A percentile compares a stretch with the other conserved stretches of the same genome.
Conservation (phyloP, 1,140 invertebrate genomes). For the Apis laboriosa region DNA sequence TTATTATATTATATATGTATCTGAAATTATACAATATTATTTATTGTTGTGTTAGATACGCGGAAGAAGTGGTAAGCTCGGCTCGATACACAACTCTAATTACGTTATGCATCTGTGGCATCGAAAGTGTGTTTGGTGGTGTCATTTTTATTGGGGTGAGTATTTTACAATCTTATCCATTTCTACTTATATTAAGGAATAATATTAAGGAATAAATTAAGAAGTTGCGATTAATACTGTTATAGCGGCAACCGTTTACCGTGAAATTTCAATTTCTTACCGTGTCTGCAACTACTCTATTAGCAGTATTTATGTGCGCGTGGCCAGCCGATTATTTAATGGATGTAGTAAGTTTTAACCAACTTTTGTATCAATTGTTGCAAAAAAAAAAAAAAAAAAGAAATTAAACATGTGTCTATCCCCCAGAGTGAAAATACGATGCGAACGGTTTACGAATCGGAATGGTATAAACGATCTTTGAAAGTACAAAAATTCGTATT, state of each 20-base stretch:
- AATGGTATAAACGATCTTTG: slow-evolving; percentile 41
- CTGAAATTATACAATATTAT: neutral
- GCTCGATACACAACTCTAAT: neutral
- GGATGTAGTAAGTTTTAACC: slow-evolving; percentile 43
- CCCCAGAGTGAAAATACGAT: slow-evolving; percentile 34
- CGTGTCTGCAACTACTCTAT: slow-evolving; percentile 35
- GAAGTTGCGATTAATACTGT: too few relatives aligned
- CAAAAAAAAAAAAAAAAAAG: neutral
- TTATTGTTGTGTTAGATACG: slow-evolving; percentile 7
- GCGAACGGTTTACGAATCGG: slow-evolving; percentile 39
- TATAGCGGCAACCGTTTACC: slow-evolving; percentile 26
- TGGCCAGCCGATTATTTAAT: slow-evolving; percentile 65
- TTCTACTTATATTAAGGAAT: too few relatives aligned
- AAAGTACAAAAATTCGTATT: slow-evolving; percentile 31
- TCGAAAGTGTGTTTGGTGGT: neutral
- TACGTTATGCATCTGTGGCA: neutral
- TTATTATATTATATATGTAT: neutral
- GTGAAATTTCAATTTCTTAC: slow-evolving; percentile 57
- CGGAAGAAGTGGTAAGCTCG: neutral
- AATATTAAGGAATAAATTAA: neutral
- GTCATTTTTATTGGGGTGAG: slow-evolving; percentile 17
- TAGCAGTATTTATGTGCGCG: slow-evolving; percentile 63
- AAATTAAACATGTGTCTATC: too few relatives aligned
- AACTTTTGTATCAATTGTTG: neutral
- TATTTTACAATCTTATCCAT: rapidly evolving